A percentile compares a stretch with the other conserved stretches of the same genome.
Conservation (phyloP, 2,113 vertebrate genomes). For the Cairina moschata region DNA sequence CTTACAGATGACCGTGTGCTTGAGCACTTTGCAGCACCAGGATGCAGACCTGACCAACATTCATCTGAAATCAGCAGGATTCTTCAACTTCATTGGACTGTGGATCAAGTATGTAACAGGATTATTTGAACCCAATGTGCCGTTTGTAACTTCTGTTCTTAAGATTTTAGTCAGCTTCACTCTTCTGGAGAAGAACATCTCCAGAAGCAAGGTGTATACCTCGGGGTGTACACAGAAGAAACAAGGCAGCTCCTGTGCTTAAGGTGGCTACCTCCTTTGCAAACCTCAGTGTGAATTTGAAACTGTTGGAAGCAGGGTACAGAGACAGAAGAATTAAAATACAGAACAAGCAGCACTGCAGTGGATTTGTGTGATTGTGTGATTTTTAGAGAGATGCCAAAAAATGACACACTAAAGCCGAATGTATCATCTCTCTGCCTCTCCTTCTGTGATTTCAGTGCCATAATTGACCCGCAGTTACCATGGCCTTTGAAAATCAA, state of each 20-base stretch:
- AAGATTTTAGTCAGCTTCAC: not conserved
- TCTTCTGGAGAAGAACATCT: not conserved
- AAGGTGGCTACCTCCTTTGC: not conserved
- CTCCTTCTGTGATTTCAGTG: not conserved
- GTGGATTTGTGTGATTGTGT: not conserved
- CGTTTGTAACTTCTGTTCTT: not conserved
- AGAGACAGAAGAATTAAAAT: not conserved
- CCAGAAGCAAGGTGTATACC: not conserved
- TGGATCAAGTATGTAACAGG: not conserved
- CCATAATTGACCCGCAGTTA: conserved; percentile 19
- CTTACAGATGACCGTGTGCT: not conserved
- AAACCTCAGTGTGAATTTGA: not conserved
- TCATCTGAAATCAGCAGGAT: not conserved
- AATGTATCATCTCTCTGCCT: not conserved
- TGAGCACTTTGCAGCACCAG: not conserved
- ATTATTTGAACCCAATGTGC: not conserved
- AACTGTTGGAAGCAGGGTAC: not conserved
- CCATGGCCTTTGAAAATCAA: conserved; percentile 31
- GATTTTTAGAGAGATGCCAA: not conserved
- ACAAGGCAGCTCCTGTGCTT: not conserved
- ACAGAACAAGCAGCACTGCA: not conserved
- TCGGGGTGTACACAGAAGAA: not conserved
- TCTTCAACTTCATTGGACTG: not conserved
- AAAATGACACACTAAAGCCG: not conserved
- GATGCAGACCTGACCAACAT: not conserved